Conservation (phyloP, 2,888 invertebrate genomes). For the Xestia xanthographa region DNA sequence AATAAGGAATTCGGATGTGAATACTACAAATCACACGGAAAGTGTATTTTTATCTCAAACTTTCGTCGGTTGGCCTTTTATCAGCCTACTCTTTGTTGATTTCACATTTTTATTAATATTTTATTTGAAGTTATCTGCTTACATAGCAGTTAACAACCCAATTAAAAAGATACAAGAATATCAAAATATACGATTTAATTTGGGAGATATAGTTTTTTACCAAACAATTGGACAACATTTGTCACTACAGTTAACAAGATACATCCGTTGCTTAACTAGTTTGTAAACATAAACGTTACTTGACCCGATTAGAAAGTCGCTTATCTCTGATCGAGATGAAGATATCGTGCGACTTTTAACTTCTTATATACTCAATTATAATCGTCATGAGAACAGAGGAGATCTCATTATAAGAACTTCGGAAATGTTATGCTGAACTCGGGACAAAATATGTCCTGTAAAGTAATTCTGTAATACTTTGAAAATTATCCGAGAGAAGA, state of each 20-base stretch:
- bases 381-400: slow-evolving; percentile 65
- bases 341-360: slow-evolving; percentile 80
- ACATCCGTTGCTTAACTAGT: slow-evolving; percentile 83
- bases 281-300: slow-evolving; percentile 85
- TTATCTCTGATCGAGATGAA: slow-evolving; percentile 84
- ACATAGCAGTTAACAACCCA: slow-evolving; percentile 35
- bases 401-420: slow-evolving; percentile 62
- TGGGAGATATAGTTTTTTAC: slow-evolving; percentile 49
- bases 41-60: slow-evolving; percentile 47
- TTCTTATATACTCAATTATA: slow-evolving; percentile 76
- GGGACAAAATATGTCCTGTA: slow-evolving; percentile 33
- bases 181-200: slow-evolving; percentile 48
- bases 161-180: slow-evolving; percentile 33
- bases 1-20: slow-evolving; percentile 48
- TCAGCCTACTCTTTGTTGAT: slow-evolving; percentile 26
- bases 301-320: slow-evolving; percentile 86
- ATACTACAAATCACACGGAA: slow-evolving; percentile 49
- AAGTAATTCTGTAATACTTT: slow-evolving; percentile 37
- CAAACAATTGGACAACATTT: slow-evolving; percentile 77
- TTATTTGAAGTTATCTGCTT: slow-evolving; percentile 43
- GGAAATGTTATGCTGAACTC: slow-evolving; percentile 53
- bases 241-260: slow-evolving; percentile 74
- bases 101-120: slow-evolving; percentile 38
- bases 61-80: slow-evolving; percentile 23
- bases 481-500: slow-evolving; percentile 30